A percentile compares a stretch with the other conserved stretches of the same genome.
phyloP scores from a whole-genome alignment of 2,888 invertebrate species.

The Tenthredo distinguenda region DNA sequence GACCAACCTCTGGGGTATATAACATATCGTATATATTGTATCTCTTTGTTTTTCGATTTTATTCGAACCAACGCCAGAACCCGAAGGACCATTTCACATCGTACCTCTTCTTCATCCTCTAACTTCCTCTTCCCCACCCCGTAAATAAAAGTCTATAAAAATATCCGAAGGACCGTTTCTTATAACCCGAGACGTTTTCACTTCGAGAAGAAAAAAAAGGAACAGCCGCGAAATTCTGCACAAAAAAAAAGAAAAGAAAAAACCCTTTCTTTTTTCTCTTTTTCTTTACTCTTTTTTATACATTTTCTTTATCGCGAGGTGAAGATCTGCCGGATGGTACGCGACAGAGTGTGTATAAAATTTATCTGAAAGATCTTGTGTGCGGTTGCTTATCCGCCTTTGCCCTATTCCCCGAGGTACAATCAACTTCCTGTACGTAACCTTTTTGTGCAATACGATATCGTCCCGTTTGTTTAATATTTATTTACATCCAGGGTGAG shows the following conservation, averaged over 20 bases:
- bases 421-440: not conserved
- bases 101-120: too few relatives aligned
- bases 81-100: too few relatives aligned
- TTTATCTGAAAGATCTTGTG: not conserved
- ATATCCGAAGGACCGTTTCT: not conserved
- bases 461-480: not conserved
- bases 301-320: not conserved
- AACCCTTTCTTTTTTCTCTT: not conserved
- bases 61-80: not conserved
- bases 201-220: not conserved
- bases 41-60: not conserved
- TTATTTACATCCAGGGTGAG: not conserved
- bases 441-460: slow-evolving; percentile 19
- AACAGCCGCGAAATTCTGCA: not conserved
- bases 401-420: not conserved
- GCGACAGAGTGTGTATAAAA: not conserved
- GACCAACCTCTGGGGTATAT: not conserved
- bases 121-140: too few relatives aligned
- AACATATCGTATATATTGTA: not conserved
- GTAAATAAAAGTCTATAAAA: not conserved
- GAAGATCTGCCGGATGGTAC: slow-evolving; percentile 4
- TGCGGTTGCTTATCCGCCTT: slow-evolving; percentile 18
- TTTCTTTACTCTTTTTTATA: not conserved
- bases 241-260: not conserved
- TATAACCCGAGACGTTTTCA: not conserved